A percentile compares a stretch with the other conserved stretches of the same genome.
These are phyloP conservation scores for Apotomis turbidana DNA, from an alignment of 2,888 invertebrate genomes.

Conservation along the genomic window DNA sequence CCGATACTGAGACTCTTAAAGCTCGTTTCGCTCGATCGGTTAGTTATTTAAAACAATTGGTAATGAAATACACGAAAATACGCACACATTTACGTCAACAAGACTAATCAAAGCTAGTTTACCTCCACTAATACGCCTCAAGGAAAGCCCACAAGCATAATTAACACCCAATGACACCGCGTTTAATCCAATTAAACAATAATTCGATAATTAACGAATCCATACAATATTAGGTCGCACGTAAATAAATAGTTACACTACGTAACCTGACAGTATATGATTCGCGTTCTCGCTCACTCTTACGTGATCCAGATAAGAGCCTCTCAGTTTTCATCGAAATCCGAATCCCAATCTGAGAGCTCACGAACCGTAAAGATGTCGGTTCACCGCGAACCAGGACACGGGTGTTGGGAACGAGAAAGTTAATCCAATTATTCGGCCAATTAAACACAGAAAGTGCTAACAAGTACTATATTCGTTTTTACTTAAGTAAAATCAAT, in stretches of 20 bases:
- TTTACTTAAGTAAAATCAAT: too few relatives aligned
- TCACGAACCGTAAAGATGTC: slow-evolving; percentile 17
- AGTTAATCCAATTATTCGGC: slow-evolving; percentile 66
- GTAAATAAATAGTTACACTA: slow-evolving; percentile 23
- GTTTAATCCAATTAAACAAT: slow-evolving; percentile 32
- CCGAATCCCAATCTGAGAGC: too few relatives aligned
- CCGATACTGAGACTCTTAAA: too few relatives aligned
- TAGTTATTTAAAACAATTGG: too few relatives aligned
- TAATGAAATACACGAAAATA: too few relatives aligned
- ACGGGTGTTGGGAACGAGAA: slow-evolving; percentile 51
- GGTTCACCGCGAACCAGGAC: slow-evolving; percentile 56
- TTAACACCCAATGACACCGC: slow-evolving; percentile 27
- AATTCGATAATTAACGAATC: slow-evolving; percentile 39
- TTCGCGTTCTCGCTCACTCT: too few relatives aligned
- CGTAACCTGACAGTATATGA: too few relatives aligned
- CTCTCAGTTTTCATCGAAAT: too few relatives aligned
- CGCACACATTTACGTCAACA: too few relatives aligned
- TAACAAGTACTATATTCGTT: slow-evolving; percentile 48
- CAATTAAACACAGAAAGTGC: slow-evolving; percentile 61
- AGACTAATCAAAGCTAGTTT: not conserved
- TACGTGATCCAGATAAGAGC: too few relatives aligned
- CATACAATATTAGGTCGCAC: slow-evolving; percentile 31
- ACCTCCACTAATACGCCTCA: not conserved
- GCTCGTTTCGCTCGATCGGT: too few relatives aligned
- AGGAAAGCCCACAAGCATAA: slow-evolving; percentile 6